These are phyloP conservation scores for Zootoca vivipara DNA, from an alignment of 2,113 vertebrate species.

Conservation along the genomic window DNA sequence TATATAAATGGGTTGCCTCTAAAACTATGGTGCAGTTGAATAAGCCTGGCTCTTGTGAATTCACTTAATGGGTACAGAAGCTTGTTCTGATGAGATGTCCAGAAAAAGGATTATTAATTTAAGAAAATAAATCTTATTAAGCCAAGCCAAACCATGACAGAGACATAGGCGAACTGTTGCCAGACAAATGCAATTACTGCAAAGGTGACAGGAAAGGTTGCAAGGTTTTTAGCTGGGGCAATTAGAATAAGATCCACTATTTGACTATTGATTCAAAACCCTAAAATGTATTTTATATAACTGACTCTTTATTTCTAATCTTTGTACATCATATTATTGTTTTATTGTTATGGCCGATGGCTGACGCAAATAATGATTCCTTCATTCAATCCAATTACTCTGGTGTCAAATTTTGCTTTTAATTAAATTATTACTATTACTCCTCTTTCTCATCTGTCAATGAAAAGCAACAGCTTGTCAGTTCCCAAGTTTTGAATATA, in stretches of 20 bases:
- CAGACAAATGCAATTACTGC: constrained; percentile 49
- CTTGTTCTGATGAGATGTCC: background rate
- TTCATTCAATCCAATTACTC: constrained; percentile 39
- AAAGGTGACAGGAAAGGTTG: background rate
- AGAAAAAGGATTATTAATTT: constrained; percentile 47
- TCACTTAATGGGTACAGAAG: background rate
- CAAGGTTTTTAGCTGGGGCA: too few relatives aligned
- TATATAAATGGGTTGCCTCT: background rate
- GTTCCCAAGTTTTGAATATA: constrained; percentile 1
- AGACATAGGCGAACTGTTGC: background rate
- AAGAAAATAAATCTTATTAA: constrained; percentile 44
- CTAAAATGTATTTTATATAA: too few relatives aligned
- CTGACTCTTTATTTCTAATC: too few relatives aligned
- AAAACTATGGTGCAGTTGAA: constrained; percentile 24
- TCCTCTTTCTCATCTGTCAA: constrained; percentile 13
- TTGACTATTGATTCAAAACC: too few relatives aligned
- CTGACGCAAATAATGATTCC: too few relatives aligned
- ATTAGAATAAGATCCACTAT: too few relatives aligned
- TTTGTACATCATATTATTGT: too few relatives aligned
- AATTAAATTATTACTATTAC: constrained; percentile 45
- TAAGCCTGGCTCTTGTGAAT: background rate
- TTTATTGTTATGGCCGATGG: too few relatives aligned
- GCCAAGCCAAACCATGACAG: constrained; percentile 2
- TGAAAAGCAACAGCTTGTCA: constrained; percentile 23
- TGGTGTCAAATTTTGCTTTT: constrained; percentile 30